A percentile compares a stretch with the other conserved stretches of the same genome.
These are phyloP conservation scores for Athrips mouffetella DNA, from an alignment of 2,888 invertebrate genomes.

Conservation along the genomic window DNA sequence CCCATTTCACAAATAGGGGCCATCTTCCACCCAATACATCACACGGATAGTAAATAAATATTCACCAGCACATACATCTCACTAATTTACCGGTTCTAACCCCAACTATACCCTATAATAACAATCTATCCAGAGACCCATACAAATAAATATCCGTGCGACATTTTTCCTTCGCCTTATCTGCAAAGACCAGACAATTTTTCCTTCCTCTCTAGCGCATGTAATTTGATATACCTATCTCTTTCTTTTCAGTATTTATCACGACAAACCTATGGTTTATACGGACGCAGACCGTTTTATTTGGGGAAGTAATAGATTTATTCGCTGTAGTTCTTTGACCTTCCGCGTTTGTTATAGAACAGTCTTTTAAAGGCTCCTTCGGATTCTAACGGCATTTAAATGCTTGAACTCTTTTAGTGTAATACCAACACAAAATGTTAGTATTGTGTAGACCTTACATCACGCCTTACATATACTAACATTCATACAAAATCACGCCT, in stretches of 20 bases:
- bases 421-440: background rate
- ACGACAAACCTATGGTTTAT: conserved; percentile 42
- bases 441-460: background rate
- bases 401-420: background rate
- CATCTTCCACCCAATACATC: conserved; percentile 46
- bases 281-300: conserved; percentile 64
- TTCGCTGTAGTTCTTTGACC: conserved; percentile 61
- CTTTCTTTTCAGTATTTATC: conserved; percentile 51
- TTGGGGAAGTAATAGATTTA: conserved; percentile 73
- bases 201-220: conserved; percentile 35
- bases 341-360: conserved; percentile 39
- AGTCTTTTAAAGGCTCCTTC: conserved; percentile 2
- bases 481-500: too few relatives aligned
- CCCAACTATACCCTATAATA: conserved; percentile 66
- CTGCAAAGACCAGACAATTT: conserved; percentile 60
- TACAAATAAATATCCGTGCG: conserved; percentile 66
- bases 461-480: too few relatives aligned
- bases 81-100: conserved; percentile 65
- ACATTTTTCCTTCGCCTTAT: conserved; percentile 77
- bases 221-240: conserved; percentile 31
- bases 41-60: conserved; percentile 66
- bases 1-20: conserved; percentile 3
- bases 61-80: conserved; percentile 68
- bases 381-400: background rate
- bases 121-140: conserved; percentile 65